These are phyloP conservation scores for Python bivittatus DNA, from an alignment of 2,113 vertebrate genomes.

Conservation along the genomic window DNA sequence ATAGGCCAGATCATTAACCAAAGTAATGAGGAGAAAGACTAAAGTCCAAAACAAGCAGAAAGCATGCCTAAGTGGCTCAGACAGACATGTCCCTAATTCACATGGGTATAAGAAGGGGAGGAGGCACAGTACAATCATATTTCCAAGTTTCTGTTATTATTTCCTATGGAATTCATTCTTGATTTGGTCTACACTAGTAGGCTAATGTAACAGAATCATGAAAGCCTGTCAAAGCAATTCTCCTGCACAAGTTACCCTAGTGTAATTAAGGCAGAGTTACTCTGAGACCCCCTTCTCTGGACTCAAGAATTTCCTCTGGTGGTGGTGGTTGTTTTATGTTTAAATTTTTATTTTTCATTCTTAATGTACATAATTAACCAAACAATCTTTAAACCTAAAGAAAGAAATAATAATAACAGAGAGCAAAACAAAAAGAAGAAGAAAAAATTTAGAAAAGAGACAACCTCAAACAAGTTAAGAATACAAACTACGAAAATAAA, in stretches of 20 bases:
- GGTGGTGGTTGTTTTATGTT: neutral
- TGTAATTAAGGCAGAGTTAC: neutral
- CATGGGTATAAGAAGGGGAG: neutral
- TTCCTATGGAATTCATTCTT: neutral
- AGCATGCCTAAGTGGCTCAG: neutral
- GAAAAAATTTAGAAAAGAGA: neutral
- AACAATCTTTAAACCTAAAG: neutral
- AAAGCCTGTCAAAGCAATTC: neutral
- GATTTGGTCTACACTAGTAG: neutral
- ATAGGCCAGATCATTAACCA: neutral
- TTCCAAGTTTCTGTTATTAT: neutral
- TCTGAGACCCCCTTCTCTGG: neutral
- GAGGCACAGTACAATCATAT: neutral
- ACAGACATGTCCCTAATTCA: neutral
- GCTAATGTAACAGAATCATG: neutral
- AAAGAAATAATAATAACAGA: neutral
- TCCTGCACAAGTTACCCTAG: neutral
- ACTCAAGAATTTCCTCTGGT: neutral
- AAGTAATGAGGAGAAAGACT: neutral
- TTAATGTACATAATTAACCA: too few species aligned
- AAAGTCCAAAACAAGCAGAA: neutral
- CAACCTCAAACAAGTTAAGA: neutral
- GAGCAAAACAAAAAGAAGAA: too few species aligned
- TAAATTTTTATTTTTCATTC: neutral
- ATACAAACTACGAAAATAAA: neutral